Evolutionary conservation across 2,888 invertebrate genomes (phyloP).

Genomic region (Stenurella melanura): DNA sequence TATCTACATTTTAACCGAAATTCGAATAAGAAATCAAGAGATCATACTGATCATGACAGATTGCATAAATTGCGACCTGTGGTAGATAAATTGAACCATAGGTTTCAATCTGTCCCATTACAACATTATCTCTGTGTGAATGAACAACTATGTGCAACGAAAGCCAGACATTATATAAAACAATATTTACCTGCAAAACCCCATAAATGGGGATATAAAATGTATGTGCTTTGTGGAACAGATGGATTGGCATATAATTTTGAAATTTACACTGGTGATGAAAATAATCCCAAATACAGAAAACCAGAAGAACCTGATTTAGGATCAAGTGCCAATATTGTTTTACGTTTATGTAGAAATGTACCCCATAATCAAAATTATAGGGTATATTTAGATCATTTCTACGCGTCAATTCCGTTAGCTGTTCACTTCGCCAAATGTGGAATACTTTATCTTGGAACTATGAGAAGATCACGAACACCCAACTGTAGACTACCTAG

Average conservation of each 20-base stretch:
- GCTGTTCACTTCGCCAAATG: not conserved
- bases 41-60: not conserved
- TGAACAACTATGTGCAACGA: not conserved
- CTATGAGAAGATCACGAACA: not conserved
- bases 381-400: constrained; percentile 62
- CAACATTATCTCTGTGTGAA: not conserved
- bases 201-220: constrained; percentile 11
- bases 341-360: constrained; percentile 26
- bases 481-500: no score
- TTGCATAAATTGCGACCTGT: constrained; percentile 1
- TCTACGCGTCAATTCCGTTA: no score
- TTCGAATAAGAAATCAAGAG: not conserved
- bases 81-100: not conserved
- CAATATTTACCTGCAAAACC: constrained; percentile 21
- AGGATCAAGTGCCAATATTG: constrained; percentile 28
- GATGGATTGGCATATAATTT: constrained; percentile 29
- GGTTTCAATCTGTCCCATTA: not conserved
- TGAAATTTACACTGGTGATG: constrained; percentile 30
- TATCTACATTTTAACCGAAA: not conserved
- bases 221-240: constrained; percentile 25
- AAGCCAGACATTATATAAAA: constrained; percentile 1
- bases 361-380: constrained; percentile 43
- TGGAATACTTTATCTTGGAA: constrained; percentile 1
- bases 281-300: not conserved
- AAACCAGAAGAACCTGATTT: not conserved